Conservation (phyloP, 2,888 invertebrate species). For the Biston stratarius region DNA sequence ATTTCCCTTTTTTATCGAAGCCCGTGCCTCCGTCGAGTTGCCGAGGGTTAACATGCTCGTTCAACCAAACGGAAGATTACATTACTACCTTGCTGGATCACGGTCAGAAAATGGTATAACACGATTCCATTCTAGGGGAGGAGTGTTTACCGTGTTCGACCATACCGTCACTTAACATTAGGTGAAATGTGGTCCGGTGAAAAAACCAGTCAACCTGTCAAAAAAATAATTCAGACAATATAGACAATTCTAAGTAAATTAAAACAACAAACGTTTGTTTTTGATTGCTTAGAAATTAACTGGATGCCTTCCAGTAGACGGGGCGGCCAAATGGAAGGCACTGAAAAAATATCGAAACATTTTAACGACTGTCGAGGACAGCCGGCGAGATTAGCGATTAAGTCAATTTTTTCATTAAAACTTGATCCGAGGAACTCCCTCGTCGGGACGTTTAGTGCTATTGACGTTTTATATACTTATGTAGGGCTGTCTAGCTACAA, state of each 20-base stretch:
- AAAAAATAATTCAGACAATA: slow-evolving; percentile 6
- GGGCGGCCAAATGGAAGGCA: slow-evolving; percentile 33
- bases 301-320: slow-evolving; percentile 33
- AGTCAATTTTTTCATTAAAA: slow-evolving; percentile 63
- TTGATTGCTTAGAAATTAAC: slow-evolving; percentile 19
- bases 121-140: not conserved
- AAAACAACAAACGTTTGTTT: slow-evolving; percentile 23
- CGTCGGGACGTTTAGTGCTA: slow-evolving; percentile 44
- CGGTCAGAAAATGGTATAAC: slow-evolving; percentile 15
- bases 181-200: too few species aligned
- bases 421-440: slow-evolving; percentile 52
- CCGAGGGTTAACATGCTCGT: slow-evolving; percentile 31
- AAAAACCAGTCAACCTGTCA: too few species aligned
- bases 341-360: slow-evolving; percentile 43
- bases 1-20: slow-evolving; percentile 43
- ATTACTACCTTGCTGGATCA: slow-evolving; percentile 34
- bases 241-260: slow-evolving; percentile 26
- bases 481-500: slow-evolving; percentile 25
- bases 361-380: slow-evolving; percentile 58
- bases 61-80: slow-evolving; percentile 39
- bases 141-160: too few species aligned
- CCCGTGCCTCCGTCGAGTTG: slow-evolving; percentile 14
- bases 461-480: slow-evolving; percentile 45
- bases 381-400: slow-evolving; percentile 57
- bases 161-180: too few species aligned